phyloP scores from a whole-genome alignment of 2,797 vertebrate genomes.

The Squalus acanthias region DNA sequence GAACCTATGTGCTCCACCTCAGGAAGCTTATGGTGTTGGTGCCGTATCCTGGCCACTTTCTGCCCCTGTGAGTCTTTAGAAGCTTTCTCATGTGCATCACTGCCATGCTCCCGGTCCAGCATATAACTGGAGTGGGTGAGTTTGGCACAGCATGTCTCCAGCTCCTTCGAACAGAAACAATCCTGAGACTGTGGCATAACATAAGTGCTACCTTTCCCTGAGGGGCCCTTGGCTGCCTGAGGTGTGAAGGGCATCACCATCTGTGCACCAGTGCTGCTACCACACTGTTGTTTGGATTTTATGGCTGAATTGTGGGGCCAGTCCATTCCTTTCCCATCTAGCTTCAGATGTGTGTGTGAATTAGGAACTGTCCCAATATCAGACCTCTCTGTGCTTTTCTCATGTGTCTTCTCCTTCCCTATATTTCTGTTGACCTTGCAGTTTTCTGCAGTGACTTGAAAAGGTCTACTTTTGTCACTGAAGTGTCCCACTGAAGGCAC shows the following conservation, averaged over 20 bases:
- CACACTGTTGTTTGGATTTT: slow-evolving; percentile 64
- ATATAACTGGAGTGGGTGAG: slow-evolving; percentile 73
- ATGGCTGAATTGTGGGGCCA: slow-evolving; percentile 75
- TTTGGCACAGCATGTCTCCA: slow-evolving; percentile 56
- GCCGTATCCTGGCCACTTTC: slow-evolving; percentile 89
- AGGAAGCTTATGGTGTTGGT: slow-evolving; percentile 79
- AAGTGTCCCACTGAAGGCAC: slow-evolving; percentile 81
- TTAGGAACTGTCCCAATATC: slow-evolving; percentile 44
- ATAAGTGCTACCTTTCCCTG: slow-evolving; percentile 67
- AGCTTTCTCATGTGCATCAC: slow-evolving; percentile 19
- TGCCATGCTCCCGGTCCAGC: slow-evolving; percentile 58
- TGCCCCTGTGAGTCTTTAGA: slow-evolving; percentile 53
- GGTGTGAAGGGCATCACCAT: slow-evolving; percentile 64
- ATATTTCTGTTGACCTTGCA: slow-evolving; percentile 60
- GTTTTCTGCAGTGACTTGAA: slow-evolving; percentile 76
- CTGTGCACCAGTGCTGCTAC: slow-evolving; percentile 66
- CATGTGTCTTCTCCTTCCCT: slow-evolving; percentile 72
- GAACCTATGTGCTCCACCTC: slow-evolving; percentile 52
- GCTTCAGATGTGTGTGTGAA: slow-evolving; percentile 66
- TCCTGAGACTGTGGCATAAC: slow-evolving; percentile 74
- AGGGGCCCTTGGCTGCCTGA: slow-evolving; percentile 63
- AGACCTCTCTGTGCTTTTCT: slow-evolving; percentile 53
- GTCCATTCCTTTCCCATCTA: slow-evolving; percentile 75
- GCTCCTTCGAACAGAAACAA: slow-evolving; percentile 69
- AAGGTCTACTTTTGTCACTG: slow-evolving; percentile 73